phyloP scores from a whole-genome alignment of 1,140 invertebrate genomes.

The Ptiloglossa arizonensis region DNA sequence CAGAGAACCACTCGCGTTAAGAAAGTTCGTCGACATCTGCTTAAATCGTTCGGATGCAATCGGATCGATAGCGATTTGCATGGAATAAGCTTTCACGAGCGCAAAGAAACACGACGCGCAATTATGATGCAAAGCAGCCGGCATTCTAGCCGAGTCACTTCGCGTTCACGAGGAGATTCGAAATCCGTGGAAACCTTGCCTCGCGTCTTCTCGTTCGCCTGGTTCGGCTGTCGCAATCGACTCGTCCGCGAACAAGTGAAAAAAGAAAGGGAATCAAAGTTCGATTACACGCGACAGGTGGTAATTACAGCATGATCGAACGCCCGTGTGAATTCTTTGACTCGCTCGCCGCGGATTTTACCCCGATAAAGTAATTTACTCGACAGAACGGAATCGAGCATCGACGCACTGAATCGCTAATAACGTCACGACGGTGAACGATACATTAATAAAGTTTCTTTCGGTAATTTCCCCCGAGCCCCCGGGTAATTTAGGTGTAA shows the following conservation, averaged over 20 bases:
- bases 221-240: not conserved
- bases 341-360: too few relatives aligned
- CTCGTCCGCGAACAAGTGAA: not conserved
- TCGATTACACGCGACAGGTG: not conserved
- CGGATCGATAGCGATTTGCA: conserved; percentile 32
- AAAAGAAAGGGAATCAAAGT: not conserved
- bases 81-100: conserved; percentile 29
- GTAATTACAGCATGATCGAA: not conserved
- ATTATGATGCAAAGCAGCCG: conserved; percentile 4
- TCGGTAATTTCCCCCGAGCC: too few relatives aligned
- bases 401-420: too few relatives aligned
- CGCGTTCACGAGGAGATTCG: conserved; percentile 7
- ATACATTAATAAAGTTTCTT: too few relatives aligned
- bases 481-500: too few relatives aligned
- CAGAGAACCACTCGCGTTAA: not conserved
- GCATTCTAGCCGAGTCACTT: conserved; percentile 15
- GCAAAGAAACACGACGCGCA: conserved; percentile 26
- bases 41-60: not conserved
- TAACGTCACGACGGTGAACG: too few relatives aligned
- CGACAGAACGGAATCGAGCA: not conserved
- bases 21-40: not conserved
- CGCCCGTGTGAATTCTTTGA: too few relatives aligned
- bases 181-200: not conserved
- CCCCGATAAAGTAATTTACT: too few relatives aligned
- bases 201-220: not conserved